phyloP scores from a whole-genome alignment of 2,797 vertebrate species.

The Myiotriccus ornatus region DNA sequence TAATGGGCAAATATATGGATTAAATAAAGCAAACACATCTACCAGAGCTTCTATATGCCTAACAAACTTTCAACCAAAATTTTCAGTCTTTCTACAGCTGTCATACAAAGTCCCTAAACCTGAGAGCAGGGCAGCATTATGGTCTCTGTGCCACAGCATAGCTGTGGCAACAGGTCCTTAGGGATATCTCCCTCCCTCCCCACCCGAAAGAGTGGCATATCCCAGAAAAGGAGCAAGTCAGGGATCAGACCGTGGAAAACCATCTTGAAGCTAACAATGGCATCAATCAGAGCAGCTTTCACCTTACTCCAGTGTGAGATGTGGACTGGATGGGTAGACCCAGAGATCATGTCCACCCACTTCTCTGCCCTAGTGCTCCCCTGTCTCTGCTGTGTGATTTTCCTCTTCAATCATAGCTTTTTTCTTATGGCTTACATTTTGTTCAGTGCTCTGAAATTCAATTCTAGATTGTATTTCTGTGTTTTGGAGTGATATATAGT shows the following conservation, averaged over 20 bases:
- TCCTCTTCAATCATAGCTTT: neutral
- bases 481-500: constrained; percentile 1
- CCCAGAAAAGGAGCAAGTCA: neutral
- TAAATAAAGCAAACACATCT: constrained; percentile 56
- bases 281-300: neutral
- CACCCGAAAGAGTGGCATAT: neutral
- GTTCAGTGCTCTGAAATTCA: neutral
- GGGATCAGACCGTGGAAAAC: neutral
- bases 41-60: neutral
- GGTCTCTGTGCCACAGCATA: neutral
- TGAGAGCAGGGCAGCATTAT: neutral
- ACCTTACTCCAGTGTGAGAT: neutral
- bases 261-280: neutral
- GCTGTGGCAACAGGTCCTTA: neutral
- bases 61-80: neutral
- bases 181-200: neutral
- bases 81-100: neutral
- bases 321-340: fast-evolving
- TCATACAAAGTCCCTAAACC: neutral
- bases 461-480: neutral
- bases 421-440: neutral
- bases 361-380: neutral
- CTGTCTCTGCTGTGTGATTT: neutral
- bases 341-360: neutral
- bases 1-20: constrained; percentile 61